Base-by-base conservation (phyloP, 2,113 vertebrate species). In the Zosterops pallidus region DNA sequence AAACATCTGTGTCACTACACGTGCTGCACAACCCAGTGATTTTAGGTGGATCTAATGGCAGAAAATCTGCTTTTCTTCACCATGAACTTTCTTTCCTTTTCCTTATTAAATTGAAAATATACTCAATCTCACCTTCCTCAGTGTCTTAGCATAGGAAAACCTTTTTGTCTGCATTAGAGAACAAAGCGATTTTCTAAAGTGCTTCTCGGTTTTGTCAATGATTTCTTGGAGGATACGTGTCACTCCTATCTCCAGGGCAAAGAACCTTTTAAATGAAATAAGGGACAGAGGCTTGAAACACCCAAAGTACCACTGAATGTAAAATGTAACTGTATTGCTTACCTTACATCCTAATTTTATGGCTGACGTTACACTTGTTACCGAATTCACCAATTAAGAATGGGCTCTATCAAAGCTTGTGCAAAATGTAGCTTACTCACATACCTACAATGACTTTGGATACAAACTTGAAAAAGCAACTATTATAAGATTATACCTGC, bases 171-270 rank as follows among this genome's bases (percentile, higher is more conserved):
- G 6, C n/a, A 29, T 37, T 52, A 64, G 24, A 52, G 24, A 90
- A 65, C 16, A 62, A 83, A 49, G 3, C 1, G 9, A 19, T 31
- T 79, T 91, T 85, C 22, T 69, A n/a, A 82, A 85, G 12, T 37
- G 3, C 42, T 86, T 91, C 28, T 55, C 3, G 0, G 20, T 50
- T 53, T 44, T 1, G 0, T 52, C 35, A 37, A 12, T 59, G 28
- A 53, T 69, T 89, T 81, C 64, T 59, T 63, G 46, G 19, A 62
- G 31, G 17, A 23, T 35, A 26, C 20, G 24, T n/a, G 10, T 17
- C 44, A 35, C 8, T 78, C 7, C 5, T 22, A 10, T 39, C 68
- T 70, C 64, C 2, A 1, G 8, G 35, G 25, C 29, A 67, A 80
- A 67, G 11, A 35, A 20, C 2, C 1, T 70, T 89, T 81, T 46